Conservation (phyloP, 2,888 invertebrate species). For the Rhorus exstirpatorius region DNA sequence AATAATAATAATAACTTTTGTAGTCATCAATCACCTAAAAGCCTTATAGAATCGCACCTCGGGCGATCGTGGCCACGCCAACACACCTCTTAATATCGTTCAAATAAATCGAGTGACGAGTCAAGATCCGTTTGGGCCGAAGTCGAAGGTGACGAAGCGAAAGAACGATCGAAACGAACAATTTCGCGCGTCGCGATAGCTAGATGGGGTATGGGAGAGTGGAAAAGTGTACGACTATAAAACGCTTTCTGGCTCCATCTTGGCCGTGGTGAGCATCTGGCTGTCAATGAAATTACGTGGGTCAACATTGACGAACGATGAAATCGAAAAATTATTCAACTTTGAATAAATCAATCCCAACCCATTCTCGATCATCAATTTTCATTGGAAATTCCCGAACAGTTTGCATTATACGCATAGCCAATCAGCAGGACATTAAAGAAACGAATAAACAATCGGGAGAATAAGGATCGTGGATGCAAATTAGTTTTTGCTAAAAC, state of each 20-base stretch:
- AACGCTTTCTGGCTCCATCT: conserved; percentile 20
- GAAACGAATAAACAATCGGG: neutral
- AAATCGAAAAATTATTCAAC: conserved; percentile 20
- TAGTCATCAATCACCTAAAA: neutral
- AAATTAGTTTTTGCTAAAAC: conserved; percentile 33
- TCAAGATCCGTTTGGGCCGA: conserved; percentile 30
- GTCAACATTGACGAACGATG: conserved; percentile 28
- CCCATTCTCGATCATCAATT: neutral
- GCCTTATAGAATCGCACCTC: neutral
- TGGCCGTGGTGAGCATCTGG: neutral
- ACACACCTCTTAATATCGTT: conserved; percentile 11
- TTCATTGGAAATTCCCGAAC: neutral
- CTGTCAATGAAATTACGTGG: conserved; percentile 32
- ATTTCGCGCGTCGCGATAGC: conserved; percentile 1
- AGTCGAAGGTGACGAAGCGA: conserved; percentile 33
- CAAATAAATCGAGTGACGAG: conserved; percentile 60
- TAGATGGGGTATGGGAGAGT: neutral
- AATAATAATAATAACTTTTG: neutral
- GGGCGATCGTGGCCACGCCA: conserved; percentile 26
- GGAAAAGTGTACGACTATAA: neutral
- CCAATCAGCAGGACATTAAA: neutral
- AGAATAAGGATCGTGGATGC: neutral
- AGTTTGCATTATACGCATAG: neutral
- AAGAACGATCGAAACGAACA: conserved; percentile 58
- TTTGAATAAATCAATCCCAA: conserved; percentile 17